Evolutionary conservation across 2,888 invertebrate genomes (phyloP), one percentile per base, ranked within the genome.

Genomic region (Archaeoteleia sp.): DNA sequence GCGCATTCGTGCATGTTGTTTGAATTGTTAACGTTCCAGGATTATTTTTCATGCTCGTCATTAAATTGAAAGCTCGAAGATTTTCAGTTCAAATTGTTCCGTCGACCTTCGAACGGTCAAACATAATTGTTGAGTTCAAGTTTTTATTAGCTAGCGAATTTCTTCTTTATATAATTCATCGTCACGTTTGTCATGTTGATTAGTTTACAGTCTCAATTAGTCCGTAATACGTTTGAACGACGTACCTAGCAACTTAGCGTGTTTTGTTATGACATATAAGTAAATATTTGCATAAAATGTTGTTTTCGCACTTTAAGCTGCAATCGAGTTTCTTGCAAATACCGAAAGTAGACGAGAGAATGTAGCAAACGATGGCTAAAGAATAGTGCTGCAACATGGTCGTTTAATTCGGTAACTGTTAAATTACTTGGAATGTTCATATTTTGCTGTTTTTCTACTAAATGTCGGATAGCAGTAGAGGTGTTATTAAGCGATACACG

Each of bases 91-190:
- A 15, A 35, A 42, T 57, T 65, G 48, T 68, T 58, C 67, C 46
- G 30, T 67, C 48, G 40, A 48, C 48, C 10, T 58, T 48, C 42
- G 14, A 48, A 57, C 40, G 49, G 49, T 62, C 63, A 53, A 46
- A 34, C 29, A 45, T 67, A 46, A 78, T 82, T 82, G 81, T 82
- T 82, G 80, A 82, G 81, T 82, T 82, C 79, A 81, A 73, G 82
- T 72, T 65, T 71, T 71, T 55, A 48, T 70, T 74, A 76, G 76
- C 71, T 81, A 81, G 79, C 70, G 32, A 75, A 70, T 78, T 77
- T 61, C 71, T 74, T 62, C 70, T 71, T 74, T 68, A 61, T 70
- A 65, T 42, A 51, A 62, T 67, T 39, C 39, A 63, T 60, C 54
- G 55, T 53, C 49, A 48, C 34, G 61, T 53, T 51, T 57, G 54